Percentiles rank a stretch among this genome's conserved stretches.
phyloP scores from a whole-genome alignment of 2,888 invertebrate genomes.

The Physocephala rufipes region DNA sequence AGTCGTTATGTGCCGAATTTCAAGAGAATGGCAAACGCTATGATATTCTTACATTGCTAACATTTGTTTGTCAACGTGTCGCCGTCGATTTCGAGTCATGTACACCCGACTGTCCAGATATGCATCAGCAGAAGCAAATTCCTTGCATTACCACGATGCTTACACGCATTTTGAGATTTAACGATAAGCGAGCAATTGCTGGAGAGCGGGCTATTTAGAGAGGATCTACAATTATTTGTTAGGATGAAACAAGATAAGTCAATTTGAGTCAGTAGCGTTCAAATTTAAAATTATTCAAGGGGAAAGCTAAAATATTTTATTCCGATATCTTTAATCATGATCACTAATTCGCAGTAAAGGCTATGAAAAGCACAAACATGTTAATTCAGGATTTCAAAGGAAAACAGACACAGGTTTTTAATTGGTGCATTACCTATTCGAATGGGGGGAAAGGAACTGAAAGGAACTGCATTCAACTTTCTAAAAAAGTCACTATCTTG shows the following conservation, averaged over 20 bases:
- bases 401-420: too few relatives aligned
- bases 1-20: slow-evolving; percentile 85
- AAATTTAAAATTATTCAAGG: too few relatives aligned
- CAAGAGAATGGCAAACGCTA: slow-evolving; percentile 76
- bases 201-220: slow-evolving; percentile 24
- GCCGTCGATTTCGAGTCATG: slow-evolving; percentile 92
- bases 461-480: too few relatives aligned
- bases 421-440: too few relatives aligned
- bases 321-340: too few relatives aligned
- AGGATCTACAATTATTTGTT: neutral
- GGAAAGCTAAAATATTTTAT: too few relatives aligned
- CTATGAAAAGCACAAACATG: too few relatives aligned
- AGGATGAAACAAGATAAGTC: neutral
- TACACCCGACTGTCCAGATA: slow-evolving; percentile 77
- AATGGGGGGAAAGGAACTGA: too few relatives aligned
- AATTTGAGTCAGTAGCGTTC: neutral
- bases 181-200: slow-evolving; percentile 59
- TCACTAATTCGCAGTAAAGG: too few relatives aligned
- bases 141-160: slow-evolving; percentile 93
- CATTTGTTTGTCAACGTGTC: slow-evolving; percentile 84
- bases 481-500: too few relatives aligned
- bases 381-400: too few relatives aligned
- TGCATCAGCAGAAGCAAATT: slow-evolving; percentile 93
- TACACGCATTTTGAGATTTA: slow-evolving; percentile 81
- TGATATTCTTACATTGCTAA: slow-evolving; percentile 86